phyloP scores from a whole-genome alignment of 2,888 invertebrate genomes.

The Pheosia tremula region DNA sequence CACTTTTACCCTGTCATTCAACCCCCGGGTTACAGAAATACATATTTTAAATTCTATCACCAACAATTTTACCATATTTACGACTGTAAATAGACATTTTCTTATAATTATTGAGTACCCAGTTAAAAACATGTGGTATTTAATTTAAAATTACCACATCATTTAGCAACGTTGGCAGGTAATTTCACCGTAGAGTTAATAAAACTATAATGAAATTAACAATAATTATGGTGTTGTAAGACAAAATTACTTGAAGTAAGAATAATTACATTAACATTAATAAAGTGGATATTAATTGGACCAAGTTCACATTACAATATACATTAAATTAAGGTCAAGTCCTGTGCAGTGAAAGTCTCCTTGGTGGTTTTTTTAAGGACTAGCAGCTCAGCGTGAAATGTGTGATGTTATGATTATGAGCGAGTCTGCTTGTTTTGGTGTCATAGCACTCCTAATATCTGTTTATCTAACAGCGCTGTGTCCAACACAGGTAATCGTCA shows the following conservation, averaged over 20 bases:
- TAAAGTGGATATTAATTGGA: not conserved
- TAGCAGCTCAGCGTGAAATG: not conserved
- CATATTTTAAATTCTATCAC: not conserved
- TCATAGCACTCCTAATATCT: constrained; percentile 7
- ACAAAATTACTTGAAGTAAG: not conserved
- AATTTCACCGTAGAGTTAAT: not conserved
- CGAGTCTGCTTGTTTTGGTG: not conserved
- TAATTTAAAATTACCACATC: not conserved
- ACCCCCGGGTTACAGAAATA: not conserved
- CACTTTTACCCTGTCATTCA: not conserved
- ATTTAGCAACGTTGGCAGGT: not conserved
- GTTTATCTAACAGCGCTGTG: constrained; percentile 22
- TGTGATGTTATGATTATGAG: not conserved
- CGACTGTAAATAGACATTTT: too few species aligned
- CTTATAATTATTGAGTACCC: too few species aligned
- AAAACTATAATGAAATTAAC: constrained; percentile 1
- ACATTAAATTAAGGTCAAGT: not conserved
- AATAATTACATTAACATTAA: constrained; percentile 2
- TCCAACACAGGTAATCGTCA: constrained; percentile 21
- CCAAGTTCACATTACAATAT: not conserved
- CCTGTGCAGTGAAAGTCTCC: not conserved
- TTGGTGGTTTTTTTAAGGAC: not conserved
- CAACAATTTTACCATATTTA: too few species aligned
- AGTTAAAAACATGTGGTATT: not conserved
- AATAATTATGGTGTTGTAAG: not conserved